Evolutionary conservation across 2,888 invertebrate genomes (phyloP).

Genomic region (Lysandra bellargus): DNA sequence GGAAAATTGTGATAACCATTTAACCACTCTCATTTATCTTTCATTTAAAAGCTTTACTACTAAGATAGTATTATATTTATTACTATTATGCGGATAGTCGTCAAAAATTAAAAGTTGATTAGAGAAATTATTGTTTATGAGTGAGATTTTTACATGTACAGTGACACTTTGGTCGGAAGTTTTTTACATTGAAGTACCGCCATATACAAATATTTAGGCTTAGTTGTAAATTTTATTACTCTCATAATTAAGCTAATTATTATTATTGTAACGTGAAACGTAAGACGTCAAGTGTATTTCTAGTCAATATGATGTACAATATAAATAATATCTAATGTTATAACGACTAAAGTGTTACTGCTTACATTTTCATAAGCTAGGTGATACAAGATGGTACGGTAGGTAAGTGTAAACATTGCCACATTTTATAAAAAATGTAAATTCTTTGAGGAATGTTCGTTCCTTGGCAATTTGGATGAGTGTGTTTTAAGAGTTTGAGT

Average conservation of each 20-base stretch:
- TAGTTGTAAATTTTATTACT: slow-evolving; percentile 27
- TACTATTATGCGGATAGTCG: background rate
- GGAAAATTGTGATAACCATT: slow-evolving; percentile 19
- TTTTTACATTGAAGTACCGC: slow-evolving; percentile 18
- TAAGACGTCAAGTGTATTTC: background rate
- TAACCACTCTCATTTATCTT: slow-evolving; percentile 1
- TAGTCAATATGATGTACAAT: slow-evolving; percentile 16
- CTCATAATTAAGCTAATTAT: slow-evolving; percentile 13
- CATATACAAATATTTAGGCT: slow-evolving; percentile 25
- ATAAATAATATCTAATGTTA: background rate
- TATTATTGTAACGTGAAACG: slow-evolving; percentile 22
- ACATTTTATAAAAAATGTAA: background rate
- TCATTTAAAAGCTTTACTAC: background rate
- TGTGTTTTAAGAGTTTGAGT: slow-evolving; percentile 18
- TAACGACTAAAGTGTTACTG: slow-evolving; percentile 17
- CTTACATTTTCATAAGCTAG: slow-evolving; percentile 12
- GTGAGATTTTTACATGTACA: slow-evolving; percentile 22
- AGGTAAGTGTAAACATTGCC: slow-evolving; percentile 2
- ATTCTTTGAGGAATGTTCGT: background rate
- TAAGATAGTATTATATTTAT: background rate
- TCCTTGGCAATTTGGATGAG: background rate
- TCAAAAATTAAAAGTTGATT: slow-evolving; percentile 4
- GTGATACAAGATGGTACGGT: background rate
- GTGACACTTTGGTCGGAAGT: slow-evolving; percentile 6
- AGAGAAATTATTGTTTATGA: slow-evolving; percentile 10